Conservation (phyloP, 2,888 invertebrate genomes). For the Scaptodrosophila latifasciaeformis region DNA sequence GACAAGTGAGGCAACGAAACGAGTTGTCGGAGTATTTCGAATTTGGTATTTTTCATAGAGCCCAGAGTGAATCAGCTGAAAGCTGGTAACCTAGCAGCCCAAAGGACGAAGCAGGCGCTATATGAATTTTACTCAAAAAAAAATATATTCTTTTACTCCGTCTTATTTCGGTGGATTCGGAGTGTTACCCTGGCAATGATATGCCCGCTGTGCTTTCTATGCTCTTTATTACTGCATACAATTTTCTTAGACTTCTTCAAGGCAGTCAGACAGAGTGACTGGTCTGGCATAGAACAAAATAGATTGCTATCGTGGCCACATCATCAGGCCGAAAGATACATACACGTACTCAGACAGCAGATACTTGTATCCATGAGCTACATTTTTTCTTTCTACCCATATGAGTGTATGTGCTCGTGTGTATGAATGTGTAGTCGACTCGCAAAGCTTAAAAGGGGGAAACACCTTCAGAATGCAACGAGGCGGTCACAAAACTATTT, state of each 20-base stretch:
- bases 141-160: slow-evolving; percentile 3
- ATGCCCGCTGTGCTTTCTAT: slow-evolving; percentile 38
- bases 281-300: slow-evolving; percentile 64
- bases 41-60: too few relatives aligned
- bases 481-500: slow-evolving; percentile 61
- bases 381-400: too few relatives aligned
- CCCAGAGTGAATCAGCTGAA: slow-evolving; percentile 57
- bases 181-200: slow-evolving; percentile 47
- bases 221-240: slow-evolving; percentile 34
- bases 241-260: slow-evolving; percentile 12
- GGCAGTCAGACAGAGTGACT: slow-evolving; percentile 23
- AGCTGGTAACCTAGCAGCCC: slow-evolving; percentile 35
- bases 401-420: slow-evolving; percentile 7
- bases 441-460: slow-evolving; percentile 29
- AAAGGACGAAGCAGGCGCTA: not conserved
- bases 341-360: slow-evolving; percentile 10
- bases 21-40: slow-evolving; percentile 8
- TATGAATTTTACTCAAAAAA: slow-evolving; percentile 32
- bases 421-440: not conserved
- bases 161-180: slow-evolving; percentile 12
- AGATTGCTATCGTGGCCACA: slow-evolving; percentile 69
- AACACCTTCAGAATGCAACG: slow-evolving; percentile 67
- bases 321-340: slow-evolving; percentile 57
- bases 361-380: slow-evolving; percentile 5
- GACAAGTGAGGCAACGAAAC: slow-evolving; percentile 40